Evolutionary conservation across 2,797 vertebrate species (phyloP), one percentile per base, ranked within the genome.

Genomic region (Betta splendens): DNA sequence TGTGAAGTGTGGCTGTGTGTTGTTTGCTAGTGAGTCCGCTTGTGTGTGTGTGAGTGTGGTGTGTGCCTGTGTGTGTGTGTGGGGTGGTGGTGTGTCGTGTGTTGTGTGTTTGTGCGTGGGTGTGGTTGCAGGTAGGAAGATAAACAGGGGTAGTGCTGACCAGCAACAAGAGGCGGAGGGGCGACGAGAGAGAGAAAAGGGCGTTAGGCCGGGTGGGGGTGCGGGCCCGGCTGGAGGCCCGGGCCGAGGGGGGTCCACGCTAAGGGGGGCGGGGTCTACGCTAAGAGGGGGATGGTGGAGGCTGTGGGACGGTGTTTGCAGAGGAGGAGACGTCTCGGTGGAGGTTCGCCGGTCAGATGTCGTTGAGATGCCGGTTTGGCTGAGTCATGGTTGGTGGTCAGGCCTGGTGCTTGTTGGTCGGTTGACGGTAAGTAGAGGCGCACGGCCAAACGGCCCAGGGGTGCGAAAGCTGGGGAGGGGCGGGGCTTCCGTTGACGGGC

Each of bases 341-440:
- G 87, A 89, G 87, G 86, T 88, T 88, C 69, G 85, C 85, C 83
- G 66, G 80, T 83, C 54, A 64, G 58, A 83, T 71, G 79, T 64
- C n/a, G 36, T 78, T 85, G 86, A n/a, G n/a, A n/a, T 82, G 80
- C 81, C 76, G 72, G 72, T 67, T 77, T 83, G 83, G 59, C 75
- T n/a, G n/a, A n/a, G n/a, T n/a, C n/a, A n/a, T n/a, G n/a, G n/a
- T n/a, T n/a, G n/a, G n/a, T n/a, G n/a, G n/a, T n/a, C n/a, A n/a
- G n/a, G n/a, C n/a, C n/a, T n/a, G n/a, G n/a, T n/a, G n/a, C n/a
- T n/a, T n/a, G n/a, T n/a, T 62, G 64, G 62, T 71, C 80, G 79
- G 81, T 86, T 44, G 7, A 64, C 69, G 55, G 79, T 62, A 59
- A 69, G 81, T 69, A 51, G 83, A 62, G 6, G 63, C 76, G 26